Evolutionary conservation across 2,888 invertebrate genomes (phyloP).

Genomic region (Rhingia rostrata): DNA sequence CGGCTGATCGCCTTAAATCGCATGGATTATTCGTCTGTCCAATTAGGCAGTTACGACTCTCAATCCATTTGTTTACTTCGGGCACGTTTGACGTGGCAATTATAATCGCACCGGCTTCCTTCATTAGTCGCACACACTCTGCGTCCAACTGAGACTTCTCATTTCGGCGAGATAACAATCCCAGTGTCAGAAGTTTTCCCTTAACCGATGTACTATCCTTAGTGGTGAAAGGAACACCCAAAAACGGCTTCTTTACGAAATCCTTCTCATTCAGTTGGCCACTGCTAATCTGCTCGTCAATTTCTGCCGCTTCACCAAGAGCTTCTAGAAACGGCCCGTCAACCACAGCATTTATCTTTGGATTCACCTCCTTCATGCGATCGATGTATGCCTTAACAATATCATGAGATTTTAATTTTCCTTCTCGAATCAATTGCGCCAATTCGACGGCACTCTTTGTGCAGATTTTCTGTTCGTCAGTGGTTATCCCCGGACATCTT

Average conservation of each 20-base stretch:
- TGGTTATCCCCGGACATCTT: conserved; percentile 77
- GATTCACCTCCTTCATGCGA: conserved; percentile 89
- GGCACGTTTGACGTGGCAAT: conserved; percentile 96
- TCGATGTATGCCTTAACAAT: conserved; percentile 90
- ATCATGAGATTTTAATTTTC: conserved; percentile 87
- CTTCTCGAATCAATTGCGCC: conserved; percentile 87
- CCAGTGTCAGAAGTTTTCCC: conserved; percentile 89
- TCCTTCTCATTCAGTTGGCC: conserved; percentile 86
- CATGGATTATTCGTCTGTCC: conserved; percentile 97
- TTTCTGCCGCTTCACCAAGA: conserved; percentile 88
- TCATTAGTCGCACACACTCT: conserved; percentile 88
- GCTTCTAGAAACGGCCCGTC: conserved; percentile 91
- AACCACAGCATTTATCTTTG: conserved; percentile 91
- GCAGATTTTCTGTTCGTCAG: conserved; percentile 80
- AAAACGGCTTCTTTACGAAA: conserved; percentile 89
- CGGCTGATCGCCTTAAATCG: conserved; percentile 91
- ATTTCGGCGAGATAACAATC: conserved; percentile 86
- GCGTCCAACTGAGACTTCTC: conserved; percentile 89
- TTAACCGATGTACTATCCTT: conserved; percentile 93
- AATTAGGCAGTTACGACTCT: conserved; percentile 93
- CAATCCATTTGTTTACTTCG: conserved; percentile 95
- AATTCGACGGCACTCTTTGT: conserved; percentile 87
- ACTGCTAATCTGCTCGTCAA: conserved; percentile 87
- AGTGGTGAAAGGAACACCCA: conserved; percentile 95
- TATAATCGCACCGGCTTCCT: conserved; percentile 92